Evolutionary conservation across 2,797 vertebrate genomes (phyloP), one percentile per base, ranked within the genome.

Genomic region (Clarias laeviceps): DNA sequence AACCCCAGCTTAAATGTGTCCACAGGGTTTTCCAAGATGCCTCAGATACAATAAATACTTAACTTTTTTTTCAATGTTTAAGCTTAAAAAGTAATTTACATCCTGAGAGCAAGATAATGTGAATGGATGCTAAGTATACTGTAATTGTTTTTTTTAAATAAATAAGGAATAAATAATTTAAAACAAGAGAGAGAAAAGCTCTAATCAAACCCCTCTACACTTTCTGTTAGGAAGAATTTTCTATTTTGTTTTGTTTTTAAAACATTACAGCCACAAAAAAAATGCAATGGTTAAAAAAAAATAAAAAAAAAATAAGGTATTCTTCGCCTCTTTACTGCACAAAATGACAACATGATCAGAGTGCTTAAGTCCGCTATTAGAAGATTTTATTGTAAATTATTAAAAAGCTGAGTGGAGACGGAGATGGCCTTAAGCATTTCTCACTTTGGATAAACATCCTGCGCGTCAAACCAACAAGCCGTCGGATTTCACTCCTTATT

Each of bases 401-500:
- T 32, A 65, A 59, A 5, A 27, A 61, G 65, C 56, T 68, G 8
- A 1, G 40, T 22, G 40, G 40, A 68, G 62, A 68, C n/a, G 32
- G n/a, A 20, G 37, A 32, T 22, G 45, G 73, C 74, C 74, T 61
- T 1, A 4, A 84, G 74, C n/a, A 12, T 56, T 78, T 40, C 40
- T 7, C 22, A 17, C 14, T 37, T 40, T 15, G 20, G 32, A 84
- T 57, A 66, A 79, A 59, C 40, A 78, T 79, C 32, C 32, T 8
- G 8, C 3, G 65, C 18, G 0, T 32, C 65, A 40, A 70, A 80
- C 54, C 76, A 45, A 37, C 73, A 37, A 29, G 24, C 29, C 29
- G 61, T 54, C 32, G 15, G 34, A 83, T 83, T 83, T 85, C 82
- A 74, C 74, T 76, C 54, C 79, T 82, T 78, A 59, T 88, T 79